Conservation (phyloP, 1,140 invertebrate species). For the Probaryconus sp. region DNA sequence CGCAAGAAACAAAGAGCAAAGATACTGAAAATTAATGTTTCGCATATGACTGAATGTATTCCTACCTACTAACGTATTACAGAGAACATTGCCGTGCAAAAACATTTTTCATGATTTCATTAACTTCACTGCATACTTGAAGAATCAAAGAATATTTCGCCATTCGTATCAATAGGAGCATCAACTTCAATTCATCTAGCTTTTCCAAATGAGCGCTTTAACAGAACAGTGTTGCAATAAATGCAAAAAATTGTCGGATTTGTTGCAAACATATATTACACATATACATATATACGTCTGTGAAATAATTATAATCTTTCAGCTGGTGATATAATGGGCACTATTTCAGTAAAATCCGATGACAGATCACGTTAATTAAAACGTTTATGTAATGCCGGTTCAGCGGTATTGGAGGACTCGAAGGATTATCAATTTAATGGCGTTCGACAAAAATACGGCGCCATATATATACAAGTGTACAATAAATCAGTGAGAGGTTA, state of each 20-base stretch:
- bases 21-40: slow-evolving; percentile 51
- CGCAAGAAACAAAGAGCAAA: slow-evolving; percentile 54
- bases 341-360: slow-evolving; percentile 21
- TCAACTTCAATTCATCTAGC: too few relatives aligned
- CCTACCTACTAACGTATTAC: neutral
- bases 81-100: neutral
- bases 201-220: too few relatives aligned
- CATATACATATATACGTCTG: slow-evolving; percentile 12
- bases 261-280: slow-evolving; percentile 10
- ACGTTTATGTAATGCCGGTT: slow-evolving; percentile 43
- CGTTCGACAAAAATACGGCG: slow-evolving; percentile 42
- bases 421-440: slow-evolving; percentile 52
- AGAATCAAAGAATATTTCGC: too few relatives aligned
- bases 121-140: too few relatives aligned
- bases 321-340: slow-evolving; percentile 8
- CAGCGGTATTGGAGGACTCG: slow-evolving; percentile 7
- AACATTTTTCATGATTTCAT: neutral
- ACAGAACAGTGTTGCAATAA: too few relatives aligned
- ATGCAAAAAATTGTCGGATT: neutral
- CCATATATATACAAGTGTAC: slow-evolving; percentile 22
- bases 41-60: slow-evolving; percentile 42
- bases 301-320: slow-evolving; percentile 22
- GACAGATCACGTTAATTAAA: slow-evolving; percentile 45
- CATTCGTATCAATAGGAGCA: too few relatives aligned
- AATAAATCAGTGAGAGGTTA: slow-evolving; percentile 54